Percentiles rank a stretch among this genome's conserved stretches.
Evolutionary conservation across 2,113 vertebrate genomes (phyloP).

Genomic region (Siniperca knerii): DNA sequence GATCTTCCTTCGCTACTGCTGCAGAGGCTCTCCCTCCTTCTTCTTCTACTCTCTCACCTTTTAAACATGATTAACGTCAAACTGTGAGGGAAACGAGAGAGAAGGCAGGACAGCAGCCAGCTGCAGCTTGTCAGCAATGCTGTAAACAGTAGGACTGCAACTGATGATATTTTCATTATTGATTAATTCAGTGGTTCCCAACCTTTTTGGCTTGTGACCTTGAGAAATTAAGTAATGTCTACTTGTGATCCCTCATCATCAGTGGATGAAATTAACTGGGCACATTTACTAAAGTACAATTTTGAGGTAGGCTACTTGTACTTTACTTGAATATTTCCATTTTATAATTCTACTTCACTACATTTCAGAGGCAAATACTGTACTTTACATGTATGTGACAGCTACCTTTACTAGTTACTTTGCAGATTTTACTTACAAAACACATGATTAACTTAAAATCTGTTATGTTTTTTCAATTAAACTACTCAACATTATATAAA

Average conservation of each 20-base stretch:
- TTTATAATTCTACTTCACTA: too few species aligned
- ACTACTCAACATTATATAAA: too few species aligned
- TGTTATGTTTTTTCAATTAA: too few species aligned
- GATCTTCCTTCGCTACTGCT: background rate
- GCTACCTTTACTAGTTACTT: too few species aligned
- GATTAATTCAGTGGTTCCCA: background rate
- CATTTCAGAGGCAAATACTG: too few species aligned
- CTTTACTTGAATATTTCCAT: too few species aligned
- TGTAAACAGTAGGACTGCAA: background rate
- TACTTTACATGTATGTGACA: too few species aligned
- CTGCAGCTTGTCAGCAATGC: background rate
- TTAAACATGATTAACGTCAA: slow-evolving; percentile 47
- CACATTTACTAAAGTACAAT: background rate
- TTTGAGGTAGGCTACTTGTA: too few species aligned
- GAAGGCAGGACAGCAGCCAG: background rate
- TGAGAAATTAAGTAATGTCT: background rate
- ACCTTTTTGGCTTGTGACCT: background rate
- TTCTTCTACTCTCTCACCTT: slow-evolving; percentile 11
- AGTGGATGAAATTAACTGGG: background rate
- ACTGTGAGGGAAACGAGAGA: background rate
- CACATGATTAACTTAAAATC: too few species aligned
- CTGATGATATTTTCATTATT: background rate
- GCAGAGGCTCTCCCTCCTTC: background rate
- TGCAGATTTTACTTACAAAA: too few species aligned
- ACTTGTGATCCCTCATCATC: background rate